Percentiles rank a stretch among this genome's conserved stretches.
Evolutionary conservation across 2,797 vertebrate species (phyloP).

Genomic region (Mallotus villosus): DNA sequence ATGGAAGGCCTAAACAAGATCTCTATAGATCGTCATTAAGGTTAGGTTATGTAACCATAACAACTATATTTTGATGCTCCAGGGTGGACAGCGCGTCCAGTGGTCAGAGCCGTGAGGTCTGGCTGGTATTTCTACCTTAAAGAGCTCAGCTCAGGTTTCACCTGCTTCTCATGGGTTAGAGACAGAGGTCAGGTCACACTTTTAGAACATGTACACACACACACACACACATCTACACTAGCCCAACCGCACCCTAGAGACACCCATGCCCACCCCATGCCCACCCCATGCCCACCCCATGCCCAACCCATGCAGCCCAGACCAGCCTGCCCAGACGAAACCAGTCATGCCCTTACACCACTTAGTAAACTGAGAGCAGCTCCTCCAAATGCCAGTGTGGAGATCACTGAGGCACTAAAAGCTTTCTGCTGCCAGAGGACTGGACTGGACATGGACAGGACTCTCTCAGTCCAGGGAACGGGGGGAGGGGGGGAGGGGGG

Average conservation of each 20-base stretch:
- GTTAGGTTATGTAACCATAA: no score
- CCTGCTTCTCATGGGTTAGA: not conserved
- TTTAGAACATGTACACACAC: constrained; percentile 5
- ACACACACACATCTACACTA: constrained; percentile 1
- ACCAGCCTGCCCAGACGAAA: no score
- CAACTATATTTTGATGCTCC: no score
- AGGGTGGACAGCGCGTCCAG: no score
- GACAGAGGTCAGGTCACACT: not conserved
- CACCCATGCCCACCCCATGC: not conserved
- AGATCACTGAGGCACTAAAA: constrained; percentile 71
- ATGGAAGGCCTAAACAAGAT: no score
- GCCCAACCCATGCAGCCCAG: no score
- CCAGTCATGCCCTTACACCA: constrained; percentile 56
- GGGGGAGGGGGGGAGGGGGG: not conserved
- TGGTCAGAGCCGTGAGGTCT: not conserved
- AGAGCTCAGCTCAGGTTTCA: constrained; percentile 20
- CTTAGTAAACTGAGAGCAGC: constrained; percentile 76
- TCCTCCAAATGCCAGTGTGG: constrained; percentile 78
- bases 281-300: not conserved
- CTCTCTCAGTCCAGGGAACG: not conserved
- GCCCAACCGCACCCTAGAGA: not conserved
- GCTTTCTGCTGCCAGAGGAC: constrained; percentile 60
- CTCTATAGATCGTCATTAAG: no score
- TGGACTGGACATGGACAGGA: constrained; percentile 45
- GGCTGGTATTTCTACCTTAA: constrained; percentile 22